A percentile compares a stretch with the other conserved stretches of the same genome.
phyloP scores from a whole-genome alignment of 1,140 invertebrate genomes.

The Trichoplusia ni region DNA sequence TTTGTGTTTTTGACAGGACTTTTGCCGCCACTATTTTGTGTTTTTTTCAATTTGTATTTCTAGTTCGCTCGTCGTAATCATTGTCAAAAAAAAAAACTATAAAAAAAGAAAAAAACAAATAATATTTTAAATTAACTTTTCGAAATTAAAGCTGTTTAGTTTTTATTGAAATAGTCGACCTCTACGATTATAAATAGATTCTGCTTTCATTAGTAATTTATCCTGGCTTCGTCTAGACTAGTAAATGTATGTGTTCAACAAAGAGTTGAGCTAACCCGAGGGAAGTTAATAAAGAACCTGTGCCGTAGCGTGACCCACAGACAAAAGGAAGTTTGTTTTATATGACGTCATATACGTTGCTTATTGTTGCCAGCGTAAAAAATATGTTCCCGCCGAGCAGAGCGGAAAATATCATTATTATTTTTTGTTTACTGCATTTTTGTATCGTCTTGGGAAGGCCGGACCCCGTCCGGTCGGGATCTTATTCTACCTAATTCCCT shows the following conservation, averaged over 20 bases:
- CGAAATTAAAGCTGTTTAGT: constrained; percentile 7
- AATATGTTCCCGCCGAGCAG: constrained; percentile 23
- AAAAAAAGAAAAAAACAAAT: no score
- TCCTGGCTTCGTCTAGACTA: constrained; percentile 31
- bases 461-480: background rate
- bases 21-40: no score
- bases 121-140: no score
- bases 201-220: constrained; percentile 25
- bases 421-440: constrained; percentile 30
- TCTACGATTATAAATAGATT: constrained; percentile 23
- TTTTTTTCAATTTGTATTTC: no score
- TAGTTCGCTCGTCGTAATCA: no score
- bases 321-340: constrained; percentile 7
- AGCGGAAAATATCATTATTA: constrained; percentile 34
- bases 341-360: constrained; percentile 23
- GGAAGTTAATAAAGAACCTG: constrained; percentile 33
- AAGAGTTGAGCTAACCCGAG: constrained; percentile 14
- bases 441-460: background rate
- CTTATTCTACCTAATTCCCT: background rate
- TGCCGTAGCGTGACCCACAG: constrained; percentile 13
- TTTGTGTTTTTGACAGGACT: background rate
- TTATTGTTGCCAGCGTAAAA: constrained; percentile 26
- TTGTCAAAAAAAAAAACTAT: no score
- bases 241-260: constrained; percentile 29
- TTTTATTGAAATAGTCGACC: constrained; percentile 1